These are phyloP conservation scores for Melitaea athalia DNA, from an alignment of 2,888 invertebrate species.

Conservation along the genomic window DNA sequence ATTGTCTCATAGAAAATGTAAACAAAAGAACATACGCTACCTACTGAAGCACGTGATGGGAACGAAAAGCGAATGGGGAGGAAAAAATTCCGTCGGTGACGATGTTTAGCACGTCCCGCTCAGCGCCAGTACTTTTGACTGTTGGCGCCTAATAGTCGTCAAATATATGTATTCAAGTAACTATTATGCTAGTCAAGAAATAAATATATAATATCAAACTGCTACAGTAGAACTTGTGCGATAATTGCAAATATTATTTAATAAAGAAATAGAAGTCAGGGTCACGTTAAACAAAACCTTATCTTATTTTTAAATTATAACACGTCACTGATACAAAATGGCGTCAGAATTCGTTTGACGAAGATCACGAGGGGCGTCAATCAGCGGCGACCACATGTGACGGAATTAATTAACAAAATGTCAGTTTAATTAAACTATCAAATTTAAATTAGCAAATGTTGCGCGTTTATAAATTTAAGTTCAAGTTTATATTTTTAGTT, in stretches of 20 bases:
- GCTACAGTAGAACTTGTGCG: not conserved
- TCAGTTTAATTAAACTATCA: not conserved
- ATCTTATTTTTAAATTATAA: constrained; percentile 48
- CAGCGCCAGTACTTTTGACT: no score
- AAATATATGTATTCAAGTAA: no score
- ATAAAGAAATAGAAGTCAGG: constrained; percentile 44
- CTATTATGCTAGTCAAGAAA: no score
- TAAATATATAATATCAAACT: not conserved
- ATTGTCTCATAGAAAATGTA: no score
- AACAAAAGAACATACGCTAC: no score
- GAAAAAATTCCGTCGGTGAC: no score
- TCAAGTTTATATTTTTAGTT: no score
- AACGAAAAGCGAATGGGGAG: no score
- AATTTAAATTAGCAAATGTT: not conserved
- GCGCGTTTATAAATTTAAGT: not conserved
- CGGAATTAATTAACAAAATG: not conserved
- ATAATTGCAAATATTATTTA: constrained; percentile 26
- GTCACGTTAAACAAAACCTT: constrained; percentile 42
- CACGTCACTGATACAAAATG: constrained; percentile 45
- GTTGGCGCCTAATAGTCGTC: no score
- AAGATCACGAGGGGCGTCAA: constrained; percentile 46
- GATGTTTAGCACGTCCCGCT: no score
- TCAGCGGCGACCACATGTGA: constrained; percentile 37
- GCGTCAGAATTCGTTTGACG: constrained; percentile 40
- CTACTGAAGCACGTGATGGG: no score